A percentile compares a stretch with the other conserved stretches of the same genome.
These are phyloP conservation scores for Acanthurus leucopareius DNA, from an alignment of 2,797 vertebrate species.

Conservation along the genomic window DNA sequence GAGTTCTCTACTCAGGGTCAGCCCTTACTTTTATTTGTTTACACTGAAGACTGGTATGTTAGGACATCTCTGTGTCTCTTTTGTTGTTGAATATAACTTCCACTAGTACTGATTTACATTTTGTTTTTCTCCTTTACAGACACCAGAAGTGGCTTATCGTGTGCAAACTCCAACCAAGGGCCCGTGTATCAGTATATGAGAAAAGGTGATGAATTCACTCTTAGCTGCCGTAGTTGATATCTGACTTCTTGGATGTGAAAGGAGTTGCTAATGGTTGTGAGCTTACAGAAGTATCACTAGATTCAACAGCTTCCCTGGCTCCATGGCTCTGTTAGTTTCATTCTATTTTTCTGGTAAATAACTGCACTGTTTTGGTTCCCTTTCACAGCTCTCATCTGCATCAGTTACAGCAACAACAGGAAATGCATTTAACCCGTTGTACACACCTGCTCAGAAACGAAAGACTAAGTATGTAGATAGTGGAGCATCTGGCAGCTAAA, in stretches of 20 bases:
- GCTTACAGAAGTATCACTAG: background rate
- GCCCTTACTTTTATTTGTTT: constrained; percentile 29
- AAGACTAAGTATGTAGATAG: no score
- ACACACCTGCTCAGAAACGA: no score
- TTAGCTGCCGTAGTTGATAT: background rate
- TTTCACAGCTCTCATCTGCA: background rate
- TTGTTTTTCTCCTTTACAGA: constrained; percentile 9
- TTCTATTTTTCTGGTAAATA: background rate
- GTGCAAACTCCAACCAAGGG: background rate
- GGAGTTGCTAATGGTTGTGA: background rate
- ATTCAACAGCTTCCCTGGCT: background rate
- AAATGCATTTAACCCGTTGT: background rate
- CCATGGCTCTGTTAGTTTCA: no score
- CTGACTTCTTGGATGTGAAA: background rate
- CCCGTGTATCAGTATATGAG: background rate
- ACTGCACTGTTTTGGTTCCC: background rate
- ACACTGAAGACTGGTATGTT: constrained; percentile 22
- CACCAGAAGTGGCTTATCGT: constrained; percentile 2
- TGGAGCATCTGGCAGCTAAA: no score
- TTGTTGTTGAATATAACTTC: background rate
- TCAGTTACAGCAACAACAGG: background rate
- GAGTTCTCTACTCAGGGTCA: background rate
- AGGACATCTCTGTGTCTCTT: constrained; percentile 12
- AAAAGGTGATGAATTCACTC: background rate
- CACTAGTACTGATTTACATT: constrained; percentile 4